A percentile compares a stretch with the other conserved stretches of the same genome.
Evolutionary conservation across 2,888 invertebrate genomes (phyloP).

Genomic region (Acleris emargana): DNA sequence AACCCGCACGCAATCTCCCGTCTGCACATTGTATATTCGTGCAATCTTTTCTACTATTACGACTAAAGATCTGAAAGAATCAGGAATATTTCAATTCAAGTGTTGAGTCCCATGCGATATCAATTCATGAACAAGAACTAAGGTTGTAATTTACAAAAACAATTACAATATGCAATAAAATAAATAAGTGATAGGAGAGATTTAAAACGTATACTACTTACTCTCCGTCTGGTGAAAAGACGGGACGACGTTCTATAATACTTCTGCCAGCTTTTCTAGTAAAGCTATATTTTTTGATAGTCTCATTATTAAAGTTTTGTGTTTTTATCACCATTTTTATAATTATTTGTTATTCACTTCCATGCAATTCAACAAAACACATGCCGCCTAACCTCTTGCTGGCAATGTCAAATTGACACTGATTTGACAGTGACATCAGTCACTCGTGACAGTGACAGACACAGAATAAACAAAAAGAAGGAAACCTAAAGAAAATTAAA

Average conservation of each 20-base stretch:
- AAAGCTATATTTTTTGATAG: slow-evolving; percentile 63
- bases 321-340: slow-evolving; percentile 65
- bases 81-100: slow-evolving; percentile 3
- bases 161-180: too few species aligned
- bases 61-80: slow-evolving; percentile 65
- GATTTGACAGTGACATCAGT: not conserved
- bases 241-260: slow-evolving; percentile 72
- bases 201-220: slow-evolving; percentile 47
- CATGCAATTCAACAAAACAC: slow-evolving; percentile 40
- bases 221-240: slow-evolving; percentile 80
- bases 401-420: slow-evolving; percentile 15
- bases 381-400: slow-evolving; percentile 62
- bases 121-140: too few species aligned
- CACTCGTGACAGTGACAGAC: not conserved
- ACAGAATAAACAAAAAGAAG: too few species aligned
- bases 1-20: slow-evolving; percentile 69
- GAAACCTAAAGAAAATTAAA: too few species aligned
- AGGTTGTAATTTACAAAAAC: too few species aligned
- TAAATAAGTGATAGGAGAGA: not conserved
- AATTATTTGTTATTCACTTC: slow-evolving; percentile 27
- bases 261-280: slow-evolving; percentile 76
- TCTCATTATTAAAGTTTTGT: slow-evolving; percentile 41
- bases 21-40: slow-evolving; percentile 73
- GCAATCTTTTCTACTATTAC: slow-evolving; percentile 73
- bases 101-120: not conserved